Base-by-base conservation (phyloP, 2,797 vertebrate genomes). In the Brotula barbata region DNA sequence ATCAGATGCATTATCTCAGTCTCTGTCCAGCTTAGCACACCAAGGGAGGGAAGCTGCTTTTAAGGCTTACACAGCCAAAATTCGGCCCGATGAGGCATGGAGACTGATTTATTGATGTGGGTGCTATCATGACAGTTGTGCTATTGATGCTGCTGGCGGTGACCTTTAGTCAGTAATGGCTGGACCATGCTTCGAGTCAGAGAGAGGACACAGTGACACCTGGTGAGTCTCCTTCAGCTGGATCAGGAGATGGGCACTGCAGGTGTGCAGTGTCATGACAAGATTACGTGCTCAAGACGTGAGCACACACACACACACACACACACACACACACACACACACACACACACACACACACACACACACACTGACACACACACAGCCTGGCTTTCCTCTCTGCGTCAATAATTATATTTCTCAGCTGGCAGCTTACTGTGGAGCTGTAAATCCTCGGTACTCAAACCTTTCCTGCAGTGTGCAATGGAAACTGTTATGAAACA, bases 341-440 rank as follows among this genome's bases (percentile, higher is more conserved):
- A 91, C 83, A 45, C 90, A 91, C 73, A 90, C 72, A 0, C 89
- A 87, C 63, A 91, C 83, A 47, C 89, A 89, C 77, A 88, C 74
- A 0, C 89, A 84, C 64, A 89, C 85, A 54, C 89, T 90, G 75
- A 89, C 61, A 85, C 83, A 42, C 85, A 88, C 73, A 87, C n/a
- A 54, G 51, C 59, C 67, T 45, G 57, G 55, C 21, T 54, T 34
- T 69, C 28, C 39, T 48, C 63, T 50, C 56, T 56, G 68, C 64
- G 68, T 64, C 48, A 64, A 50, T 73, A 62, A 71, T 60, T 73
- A 49, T 55, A 11, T 44, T 65, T 50, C 64, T 73, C 53, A 61
- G 60, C 54, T 54, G 58, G 53, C 70, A 61, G 78, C 56, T 31
- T 23, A 68, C 57, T 62, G 51, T 42, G 58, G 47, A 73, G 48